These are phyloP conservation scores for Cebus imitator DNA, from an alignment of 2,113 vertebrate species.

Conservation along the genomic window DNA sequence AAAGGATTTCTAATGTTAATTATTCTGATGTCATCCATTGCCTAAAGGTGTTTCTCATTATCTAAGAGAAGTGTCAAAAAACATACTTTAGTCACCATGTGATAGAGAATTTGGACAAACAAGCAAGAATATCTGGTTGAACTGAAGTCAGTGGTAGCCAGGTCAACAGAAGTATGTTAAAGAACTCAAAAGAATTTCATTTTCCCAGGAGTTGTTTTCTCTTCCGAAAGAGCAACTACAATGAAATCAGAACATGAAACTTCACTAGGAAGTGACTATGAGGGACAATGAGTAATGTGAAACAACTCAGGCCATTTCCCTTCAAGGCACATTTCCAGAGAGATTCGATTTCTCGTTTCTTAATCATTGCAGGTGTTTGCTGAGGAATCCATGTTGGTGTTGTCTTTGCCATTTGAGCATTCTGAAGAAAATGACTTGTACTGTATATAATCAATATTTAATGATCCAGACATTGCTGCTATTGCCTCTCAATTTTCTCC, in stretches of 20 bases:
- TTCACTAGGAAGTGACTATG: conserved; percentile 26
- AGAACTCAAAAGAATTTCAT: conserved; percentile 53
- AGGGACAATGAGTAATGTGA: neutral
- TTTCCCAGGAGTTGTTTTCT: conserved; percentile 51
- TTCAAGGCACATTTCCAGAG: conserved; percentile 28
- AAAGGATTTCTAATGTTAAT: neutral
- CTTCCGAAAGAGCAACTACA: neutral
- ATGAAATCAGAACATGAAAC: conserved; percentile 26
- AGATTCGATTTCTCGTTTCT: neutral
- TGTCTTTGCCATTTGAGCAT: neutral
- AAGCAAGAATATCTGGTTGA: neutral
- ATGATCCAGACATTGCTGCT: neutral
- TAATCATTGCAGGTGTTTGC: neutral
- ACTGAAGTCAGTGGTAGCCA: conserved; percentile 5
- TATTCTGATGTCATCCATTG: conserved; percentile 23
- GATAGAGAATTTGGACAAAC: conserved; percentile 33
- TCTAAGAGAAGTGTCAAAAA: conserved; percentile 6
- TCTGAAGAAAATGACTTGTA: conserved; percentile 13
- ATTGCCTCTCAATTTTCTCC: neutral
- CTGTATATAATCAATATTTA: conserved; percentile 4
- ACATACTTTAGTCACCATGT: neutral
- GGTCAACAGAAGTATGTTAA: conserved; percentile 35
- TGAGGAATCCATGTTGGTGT: neutral
- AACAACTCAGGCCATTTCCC: conserved; percentile 34
- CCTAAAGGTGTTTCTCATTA: conserved; percentile 45